Percentiles rank a stretch among this genome's conserved stretches.
Conservation (phyloP, 2,888 invertebrate genomes). For the Pristionchus mayeri region DNA sequence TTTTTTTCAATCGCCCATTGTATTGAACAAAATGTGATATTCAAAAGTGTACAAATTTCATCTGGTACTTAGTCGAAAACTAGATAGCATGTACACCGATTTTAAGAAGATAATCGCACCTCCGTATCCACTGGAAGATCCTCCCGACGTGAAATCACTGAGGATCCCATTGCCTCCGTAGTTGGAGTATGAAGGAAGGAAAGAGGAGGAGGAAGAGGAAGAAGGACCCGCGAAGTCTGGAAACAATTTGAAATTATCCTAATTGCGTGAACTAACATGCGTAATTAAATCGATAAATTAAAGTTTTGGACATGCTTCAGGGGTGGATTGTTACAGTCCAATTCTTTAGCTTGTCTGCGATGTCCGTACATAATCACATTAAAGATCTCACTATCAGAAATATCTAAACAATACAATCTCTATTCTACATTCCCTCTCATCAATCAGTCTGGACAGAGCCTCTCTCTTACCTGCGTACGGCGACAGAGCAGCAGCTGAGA, state of each 20-base stretch:
- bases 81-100: neutral
- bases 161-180: conserved; percentile 47
- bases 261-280: neutral
- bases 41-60: no score
- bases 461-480: neutral
- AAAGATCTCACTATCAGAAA: no score
- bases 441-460: no score
- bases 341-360: no score
- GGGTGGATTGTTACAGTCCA: no score
- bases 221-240: conserved; percentile 1
- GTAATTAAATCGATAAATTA: neutral
- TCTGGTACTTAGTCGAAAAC: neutral
- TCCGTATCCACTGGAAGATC: neutral
- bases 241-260: neutral
- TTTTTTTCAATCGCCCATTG: neutral
- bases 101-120: no score
- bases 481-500: neutral
- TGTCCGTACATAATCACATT: no score
- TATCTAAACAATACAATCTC: no score
- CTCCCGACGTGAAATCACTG: neutral
- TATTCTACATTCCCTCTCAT: no score
- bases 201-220: neutral
- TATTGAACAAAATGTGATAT: no score
- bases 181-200: conserved; percentile 33
- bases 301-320: no score